Evolutionary conservation across 2,888 invertebrate genomes (phyloP), one percentile per base, ranked within the genome.

Genomic region (Oxycera nigricornis): DNA sequence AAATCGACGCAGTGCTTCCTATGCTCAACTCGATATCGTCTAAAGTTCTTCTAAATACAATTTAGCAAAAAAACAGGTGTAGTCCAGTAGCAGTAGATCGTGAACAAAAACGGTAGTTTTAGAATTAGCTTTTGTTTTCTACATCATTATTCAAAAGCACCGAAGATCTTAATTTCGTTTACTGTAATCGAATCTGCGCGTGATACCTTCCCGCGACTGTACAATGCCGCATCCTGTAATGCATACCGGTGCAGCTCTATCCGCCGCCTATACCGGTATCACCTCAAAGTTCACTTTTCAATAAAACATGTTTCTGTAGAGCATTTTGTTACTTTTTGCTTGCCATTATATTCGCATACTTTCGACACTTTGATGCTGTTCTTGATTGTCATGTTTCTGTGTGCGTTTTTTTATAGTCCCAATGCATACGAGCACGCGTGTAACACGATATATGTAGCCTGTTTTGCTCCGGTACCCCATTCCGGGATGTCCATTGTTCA

Each of bases 291-390:
- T 70, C 70, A 55, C 70, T 70, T 70, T 70, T 70, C 70, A 70
- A 70, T 70, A 70, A 52, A 70, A 70, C 70, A 52, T 70, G 70
- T 70, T 70, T 70, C 26, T 67, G n/a, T 30, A 24, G 20, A 4
- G 62, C 35, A 39, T 62, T 62, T 65, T 65, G 39, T 65, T 39
- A 41, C 28, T 59, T 24, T n/a, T 59, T 59, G 59, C 59, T 30
- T n/a, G 55, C 65, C n/a, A 70, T 55, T 52, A 70, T 17, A 52
- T 70, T 52, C 70, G 30, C 70, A 30, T 70, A 70, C 70, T 70
- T 70, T 70, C 70, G 55, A 70, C 70, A 70, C 70, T 70, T 70
- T 70, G 70, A 70, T 70, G 70, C 55, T 55, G 55, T 55, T 70
- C 70, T 55, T 30, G 70, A 70, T 52, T 70, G 70, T 55, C 70